Base-by-base conservation (phyloP, 1,140 invertebrate genomes). In the Drosophila oshimai region DNA sequence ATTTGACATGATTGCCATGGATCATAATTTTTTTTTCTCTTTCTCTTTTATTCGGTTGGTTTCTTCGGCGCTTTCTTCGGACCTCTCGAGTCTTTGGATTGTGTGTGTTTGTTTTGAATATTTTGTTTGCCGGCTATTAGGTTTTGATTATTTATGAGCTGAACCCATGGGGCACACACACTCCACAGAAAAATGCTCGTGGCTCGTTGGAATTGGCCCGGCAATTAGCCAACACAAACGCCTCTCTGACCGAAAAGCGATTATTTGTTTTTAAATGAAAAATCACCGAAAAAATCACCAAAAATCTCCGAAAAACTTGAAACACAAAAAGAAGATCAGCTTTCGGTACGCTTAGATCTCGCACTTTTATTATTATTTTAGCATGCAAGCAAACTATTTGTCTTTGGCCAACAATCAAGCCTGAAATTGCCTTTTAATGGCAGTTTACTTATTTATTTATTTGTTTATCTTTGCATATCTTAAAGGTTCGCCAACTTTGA, bases 1-100 rank as follows among this genome's bases (percentile, higher is more conserved):
- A 83, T 83, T 83, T 84, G 78, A 83, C 78, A 83, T 83, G 78
- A 83, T 83, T 83, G 79, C 74, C 62, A 65, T 70, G 72, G 79
- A 83, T 84, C 79, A 83, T 84, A 84, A 83, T 78, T 84, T 70
- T 64, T 37, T 78, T 84, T 70, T 64, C 31, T 64, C 29, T 51
- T 22, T 55, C 50, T 61, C 33, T 24, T 31, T 29, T 70, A 47
- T 51, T 47, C 42, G 22, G 36, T 36, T 20, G 22, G 29, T 50
- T 61, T 62, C 17, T 37, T 29, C 29, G 34, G 3, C 36, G 41
- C 62, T 54, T 46, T 64, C 41, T 50, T 47, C 17, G 42, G 33
- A 10, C 29, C 29, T 26, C 47, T 26, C 47, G 6, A 1, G 28
- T 51, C 33, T 64, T 45, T 31, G 13, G 31, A n/a, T n/a, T n/a